phyloP scores from a whole-genome alignment of 2,113 vertebrate genomes.

The Perca fluviatilis region DNA sequence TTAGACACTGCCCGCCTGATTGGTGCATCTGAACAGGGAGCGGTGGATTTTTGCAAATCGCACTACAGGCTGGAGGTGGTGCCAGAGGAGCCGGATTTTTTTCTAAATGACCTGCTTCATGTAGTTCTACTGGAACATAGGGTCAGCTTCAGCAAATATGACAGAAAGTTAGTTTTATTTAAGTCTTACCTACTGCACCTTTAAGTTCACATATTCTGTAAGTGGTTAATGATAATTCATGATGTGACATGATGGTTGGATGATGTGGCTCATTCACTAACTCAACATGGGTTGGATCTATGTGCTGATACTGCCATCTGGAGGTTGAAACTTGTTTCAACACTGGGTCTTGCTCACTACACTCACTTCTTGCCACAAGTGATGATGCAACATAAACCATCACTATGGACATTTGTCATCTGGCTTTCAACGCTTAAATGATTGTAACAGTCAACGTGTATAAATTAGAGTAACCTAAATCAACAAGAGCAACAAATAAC shows the following conservation, averaged over 20 bases:
- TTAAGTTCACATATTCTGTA: slow-evolving; percentile 40
- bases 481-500: not conserved
- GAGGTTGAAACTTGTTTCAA: slow-evolving; percentile 15
- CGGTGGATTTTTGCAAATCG: too few species aligned
- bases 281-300: not conserved
- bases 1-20: too few species aligned
- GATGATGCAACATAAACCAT: not conserved
- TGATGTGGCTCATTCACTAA: not conserved
- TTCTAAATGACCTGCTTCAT: too few species aligned
- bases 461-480: not conserved
- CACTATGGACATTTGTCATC: not conserved
- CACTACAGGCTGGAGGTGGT: too few species aligned
- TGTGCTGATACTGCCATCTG: slow-evolving; percentile 31
- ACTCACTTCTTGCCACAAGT: not conserved
- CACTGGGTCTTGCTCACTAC: too few species aligned
- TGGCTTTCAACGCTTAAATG: not conserved
- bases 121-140: too few species aligned
- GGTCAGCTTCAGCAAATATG: too few species aligned
- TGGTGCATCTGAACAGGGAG: too few species aligned
- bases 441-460: slow-evolving; percentile 8
- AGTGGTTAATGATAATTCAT: slow-evolving; percentile 48
- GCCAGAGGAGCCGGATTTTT: too few species aligned
- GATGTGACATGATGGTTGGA: not conserved
- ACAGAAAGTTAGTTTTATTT: too few species aligned
- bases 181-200: too few species aligned